Conservation (phyloP, 2,113 vertebrate species). For the Neolamprologus brichardi region DNA sequence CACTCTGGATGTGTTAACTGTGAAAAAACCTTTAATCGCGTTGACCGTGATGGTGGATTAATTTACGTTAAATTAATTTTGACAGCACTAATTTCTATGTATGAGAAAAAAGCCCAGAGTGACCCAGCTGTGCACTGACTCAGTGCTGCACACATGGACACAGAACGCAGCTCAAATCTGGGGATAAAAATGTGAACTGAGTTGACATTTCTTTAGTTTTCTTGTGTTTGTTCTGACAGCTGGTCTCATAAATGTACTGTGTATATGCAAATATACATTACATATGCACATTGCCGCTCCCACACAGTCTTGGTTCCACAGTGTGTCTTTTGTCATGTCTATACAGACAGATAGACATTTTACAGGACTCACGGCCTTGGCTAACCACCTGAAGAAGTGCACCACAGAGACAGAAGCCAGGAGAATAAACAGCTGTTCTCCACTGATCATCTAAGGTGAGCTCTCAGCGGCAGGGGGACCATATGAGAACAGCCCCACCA, state of each 20-base stretch:
- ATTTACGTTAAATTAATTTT: background rate
- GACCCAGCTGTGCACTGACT: background rate
- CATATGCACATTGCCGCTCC: background rate
- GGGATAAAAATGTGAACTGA: background rate
- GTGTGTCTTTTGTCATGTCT: background rate
- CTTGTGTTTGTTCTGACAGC: background rate
- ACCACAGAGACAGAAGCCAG: background rate
- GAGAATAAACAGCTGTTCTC: background rate
- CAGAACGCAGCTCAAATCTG: background rate
- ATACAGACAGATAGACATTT: background rate
- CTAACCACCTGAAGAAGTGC: background rate
- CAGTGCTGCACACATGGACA: background rate
- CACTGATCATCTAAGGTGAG: background rate
- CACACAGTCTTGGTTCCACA: background rate
- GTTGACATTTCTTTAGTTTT: background rate
- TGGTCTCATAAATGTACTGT: background rate
- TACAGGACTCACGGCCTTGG: background rate
- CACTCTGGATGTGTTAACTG: background rate
- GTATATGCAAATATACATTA: background rate
- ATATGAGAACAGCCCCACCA: background rate
- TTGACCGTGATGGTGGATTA: background rate
- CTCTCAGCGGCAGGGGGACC: background rate
- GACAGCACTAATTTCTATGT: background rate
- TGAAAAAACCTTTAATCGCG: fast-evolving
- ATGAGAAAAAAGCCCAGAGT: background rate